Evolutionary conservation across 2,797 vertebrate genomes (phyloP).

Genomic region (Lycodopsis pacificus): DNA sequence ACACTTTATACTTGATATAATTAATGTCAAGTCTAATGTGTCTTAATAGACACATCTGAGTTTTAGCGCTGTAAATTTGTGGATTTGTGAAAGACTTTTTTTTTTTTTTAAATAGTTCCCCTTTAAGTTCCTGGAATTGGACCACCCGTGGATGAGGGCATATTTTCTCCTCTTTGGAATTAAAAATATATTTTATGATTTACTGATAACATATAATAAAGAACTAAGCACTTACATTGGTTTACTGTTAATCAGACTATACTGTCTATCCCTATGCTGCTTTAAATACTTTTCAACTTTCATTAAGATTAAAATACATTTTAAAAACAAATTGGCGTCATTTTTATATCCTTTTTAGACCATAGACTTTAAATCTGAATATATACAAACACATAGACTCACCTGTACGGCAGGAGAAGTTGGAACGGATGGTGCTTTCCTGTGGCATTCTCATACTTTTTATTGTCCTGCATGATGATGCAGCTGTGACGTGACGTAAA

Average conservation of each 20-base stretch:
- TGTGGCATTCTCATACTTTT: conserved; percentile 29
- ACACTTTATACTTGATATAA: too few relatives aligned
- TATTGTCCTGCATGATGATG: conserved; percentile 52
- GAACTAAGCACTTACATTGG: not conserved
- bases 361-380: not conserved
- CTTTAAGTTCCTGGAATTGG: not conserved
- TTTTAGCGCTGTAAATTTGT: too few relatives aligned
- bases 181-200: not conserved
- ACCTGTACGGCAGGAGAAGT: conserved; percentile 70
- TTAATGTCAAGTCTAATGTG: too few relatives aligned
- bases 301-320: not conserved
- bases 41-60: too few relatives aligned
- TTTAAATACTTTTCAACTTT: not conserved
- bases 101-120: too few relatives aligned
- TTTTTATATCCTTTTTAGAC: too few relatives aligned
- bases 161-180: not conserved
- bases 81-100: too few relatives aligned
- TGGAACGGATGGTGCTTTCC: conserved; percentile 62
- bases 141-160: not conserved
- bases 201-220: not conserved
- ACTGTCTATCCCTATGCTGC: too few relatives aligned
- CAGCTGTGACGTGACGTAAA: not conserved
- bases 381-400: conserved; percentile 44
- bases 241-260: not conserved
- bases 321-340: too few relatives aligned